Evolutionary conservation across 1,140 invertebrate genomes (phyloP).

Genomic region (Diachasma alloeum): DNA sequence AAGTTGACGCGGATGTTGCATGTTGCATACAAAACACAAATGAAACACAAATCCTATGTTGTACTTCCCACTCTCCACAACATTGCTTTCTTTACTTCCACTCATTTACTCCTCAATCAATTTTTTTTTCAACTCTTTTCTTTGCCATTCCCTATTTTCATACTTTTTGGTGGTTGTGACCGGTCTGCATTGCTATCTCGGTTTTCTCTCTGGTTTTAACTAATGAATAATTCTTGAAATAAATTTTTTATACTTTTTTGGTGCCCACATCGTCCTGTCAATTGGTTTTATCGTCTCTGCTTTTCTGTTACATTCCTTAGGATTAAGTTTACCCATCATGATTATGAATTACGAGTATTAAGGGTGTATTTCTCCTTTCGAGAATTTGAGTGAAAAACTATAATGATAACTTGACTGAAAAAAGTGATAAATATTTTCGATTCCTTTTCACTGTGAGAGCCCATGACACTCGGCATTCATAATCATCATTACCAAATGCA

Average conservation of each 20-base stretch:
- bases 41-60: slow-evolving; percentile 63
- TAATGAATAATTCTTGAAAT: background rate
- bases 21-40: slow-evolving; percentile 60
- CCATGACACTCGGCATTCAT: slow-evolving; percentile 24
- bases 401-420: too few species aligned
- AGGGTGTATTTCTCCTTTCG: background rate
- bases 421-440: background rate
- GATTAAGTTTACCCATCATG: background rate
- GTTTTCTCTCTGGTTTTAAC: slow-evolving; percentile 31
- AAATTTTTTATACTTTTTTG: background rate
- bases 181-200: slow-evolving; percentile 20
- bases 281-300: background rate
- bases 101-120: background rate
- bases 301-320: slow-evolving; percentile 1
- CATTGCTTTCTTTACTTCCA: slow-evolving; percentile 33
- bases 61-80: slow-evolving; percentile 45
- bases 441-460: background rate
- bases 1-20: slow-evolving; percentile 60
- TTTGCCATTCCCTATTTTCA: slow-evolving; percentile 38
- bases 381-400: too few species aligned
- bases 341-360: background rate
- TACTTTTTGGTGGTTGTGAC: slow-evolving; percentile 31
- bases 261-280: background rate
- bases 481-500: slow-evolving; percentile 35
- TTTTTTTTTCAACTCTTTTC: background rate